These are phyloP conservation scores for Pristionchus mayeri DNA, from an alignment of 2,888 invertebrate species.

Conservation along the genomic window DNA sequence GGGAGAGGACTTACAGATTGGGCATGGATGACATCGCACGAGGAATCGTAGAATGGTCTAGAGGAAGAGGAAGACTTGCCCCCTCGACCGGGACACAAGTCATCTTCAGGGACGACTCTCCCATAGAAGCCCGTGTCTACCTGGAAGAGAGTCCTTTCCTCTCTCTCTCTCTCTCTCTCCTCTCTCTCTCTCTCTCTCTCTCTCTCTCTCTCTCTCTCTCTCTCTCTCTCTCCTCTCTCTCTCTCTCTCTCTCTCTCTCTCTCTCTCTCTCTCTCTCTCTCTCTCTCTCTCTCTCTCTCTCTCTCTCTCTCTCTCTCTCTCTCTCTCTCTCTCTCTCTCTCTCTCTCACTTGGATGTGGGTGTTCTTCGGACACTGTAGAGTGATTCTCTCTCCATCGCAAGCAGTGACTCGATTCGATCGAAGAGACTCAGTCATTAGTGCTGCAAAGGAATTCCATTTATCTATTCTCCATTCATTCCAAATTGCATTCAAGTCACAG, in stretches of 20 bases:
- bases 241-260: too few relatives aligned
- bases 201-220: too few relatives aligned
- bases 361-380: conserved; percentile 90
- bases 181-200: not conserved
- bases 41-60: conserved; percentile 46
- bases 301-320: too few relatives aligned
- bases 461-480: too few relatives aligned
- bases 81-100: conserved; percentile 69
- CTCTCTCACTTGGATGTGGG: conserved; percentile 83
- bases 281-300: too few relatives aligned
- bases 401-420: conserved; percentile 91
- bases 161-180: not conserved
- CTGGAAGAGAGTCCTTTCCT: too few relatives aligned
- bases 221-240: too few relatives aligned
- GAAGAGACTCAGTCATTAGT: conserved; percentile 89
- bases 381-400: conserved; percentile 92
- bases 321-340: too few relatives aligned
- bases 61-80: conserved; percentile 21
- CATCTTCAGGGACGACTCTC: conserved; percentile 71
- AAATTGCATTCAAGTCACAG: too few relatives aligned
- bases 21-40: conserved; percentile 74
- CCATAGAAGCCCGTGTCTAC: conserved; percentile 69
- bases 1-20: conserved; percentile 63
- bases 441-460: conserved; percentile 81
- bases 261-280: too few relatives aligned